Base-by-base conservation (phyloP, 1,140 invertebrate species). In the Heliconius melpomene region DNA sequence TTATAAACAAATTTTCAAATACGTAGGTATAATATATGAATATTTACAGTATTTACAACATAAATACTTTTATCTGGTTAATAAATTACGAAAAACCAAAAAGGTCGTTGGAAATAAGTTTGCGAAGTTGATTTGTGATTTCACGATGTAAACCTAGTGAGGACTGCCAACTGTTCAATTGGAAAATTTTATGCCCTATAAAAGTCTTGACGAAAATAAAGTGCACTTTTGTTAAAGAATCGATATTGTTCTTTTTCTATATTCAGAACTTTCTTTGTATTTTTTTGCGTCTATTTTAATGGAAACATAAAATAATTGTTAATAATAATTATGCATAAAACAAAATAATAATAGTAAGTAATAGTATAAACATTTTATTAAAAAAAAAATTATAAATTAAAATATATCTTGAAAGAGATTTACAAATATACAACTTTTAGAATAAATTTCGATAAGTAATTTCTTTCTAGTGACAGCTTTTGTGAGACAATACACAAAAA, bases 121-220 rank as follows among this genome's bases (percentile, higher is more conserved):
- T 16, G 13, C 13, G 6, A 29, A 66, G 13, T 66, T 66, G 60
- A 60, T 60, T 60, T 60, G 60, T 66, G 60, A 66, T n/a, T 66
- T 29, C 54, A 60, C 54, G 60, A 66, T 66, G 60, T 66, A 66
- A 66, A 66, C 23, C 60, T 6, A 66, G 60, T 66, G 60, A 29
- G 60, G 23, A 29, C 60, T 66, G 60, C 60, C 60, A 66, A 66
- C 60, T 29, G 60, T 29, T 66, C 60, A 26, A 29, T 66, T 66
- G 60, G 60, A 66, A 76, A 66, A 66, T 66, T 66, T 66, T 66
- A 29, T 29, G 60, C 18, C 60, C 60, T 29, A 66, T 66, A 66
- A 76, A 66, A 76, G 32, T 23, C 60, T 76, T 76, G 54, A 66
- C 32, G 54, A 66, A 75, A 76, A 76, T 57, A 70, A 66, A 66